These are phyloP conservation scores for Herpetotheres cachinnans DNA, from an alignment of 2,113 vertebrate species.

Conservation along the genomic window DNA sequence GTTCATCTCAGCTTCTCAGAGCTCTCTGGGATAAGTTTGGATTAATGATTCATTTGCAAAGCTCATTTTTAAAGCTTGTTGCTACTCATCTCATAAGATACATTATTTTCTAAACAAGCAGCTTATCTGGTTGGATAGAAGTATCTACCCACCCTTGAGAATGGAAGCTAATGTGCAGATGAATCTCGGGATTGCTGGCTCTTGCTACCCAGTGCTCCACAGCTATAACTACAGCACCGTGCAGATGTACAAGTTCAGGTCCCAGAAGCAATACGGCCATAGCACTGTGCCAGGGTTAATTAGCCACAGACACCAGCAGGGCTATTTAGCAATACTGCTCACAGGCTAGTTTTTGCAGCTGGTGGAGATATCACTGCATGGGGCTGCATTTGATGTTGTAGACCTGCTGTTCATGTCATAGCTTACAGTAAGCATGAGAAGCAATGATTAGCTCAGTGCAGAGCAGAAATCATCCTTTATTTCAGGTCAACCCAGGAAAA, in stretches of 20 bases:
- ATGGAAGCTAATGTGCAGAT: accelerated
- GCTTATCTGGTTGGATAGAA: background rate
- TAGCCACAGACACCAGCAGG: background rate
- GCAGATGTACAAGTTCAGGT: background rate
- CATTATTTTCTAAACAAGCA: background rate
- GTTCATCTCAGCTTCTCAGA: conserved; percentile 17
- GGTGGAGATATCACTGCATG: accelerated
- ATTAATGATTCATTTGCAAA: background rate
- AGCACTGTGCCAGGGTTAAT: background rate
- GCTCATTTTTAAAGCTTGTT: background rate
- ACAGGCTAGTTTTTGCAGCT: background rate
- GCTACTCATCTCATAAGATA: background rate
- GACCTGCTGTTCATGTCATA: background rate
- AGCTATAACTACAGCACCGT: accelerated
- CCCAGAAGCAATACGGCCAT: background rate
- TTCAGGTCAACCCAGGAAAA: background rate
- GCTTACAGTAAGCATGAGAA: background rate
- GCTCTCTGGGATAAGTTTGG: background rate
- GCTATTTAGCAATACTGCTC: background rate
- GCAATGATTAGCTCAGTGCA: background rate
- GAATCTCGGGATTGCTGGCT: accelerated
- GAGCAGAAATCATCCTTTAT: background rate
- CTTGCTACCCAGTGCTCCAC: background rate
- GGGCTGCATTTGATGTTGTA: background rate
- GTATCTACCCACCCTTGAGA: background rate